Conservation (phyloP, 1,140 invertebrate species). For the Drosophila ironensis region DNA sequence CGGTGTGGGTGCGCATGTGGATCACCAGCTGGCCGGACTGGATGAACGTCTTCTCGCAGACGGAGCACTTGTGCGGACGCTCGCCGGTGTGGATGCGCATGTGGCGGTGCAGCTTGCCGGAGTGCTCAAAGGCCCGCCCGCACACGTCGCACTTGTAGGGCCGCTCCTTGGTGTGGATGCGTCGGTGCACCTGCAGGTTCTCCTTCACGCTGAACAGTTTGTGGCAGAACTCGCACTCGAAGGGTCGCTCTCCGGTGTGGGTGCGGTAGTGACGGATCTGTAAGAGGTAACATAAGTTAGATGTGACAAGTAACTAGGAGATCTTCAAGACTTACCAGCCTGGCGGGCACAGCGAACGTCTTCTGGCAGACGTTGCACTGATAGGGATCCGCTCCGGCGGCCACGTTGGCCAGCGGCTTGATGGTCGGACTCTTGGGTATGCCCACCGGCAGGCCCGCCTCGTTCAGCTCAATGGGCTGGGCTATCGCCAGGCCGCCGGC, state of each 20-base stretch:
- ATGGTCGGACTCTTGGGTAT: constrained; percentile 76
- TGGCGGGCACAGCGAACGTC: constrained; percentile 94
- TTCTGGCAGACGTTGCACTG: constrained; percentile 95
- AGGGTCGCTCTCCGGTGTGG: constrained; percentile 93
- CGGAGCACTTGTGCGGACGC: constrained; percentile 95
- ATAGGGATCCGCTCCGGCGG: constrained; percentile 87
- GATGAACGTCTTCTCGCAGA: constrained; percentile 95
- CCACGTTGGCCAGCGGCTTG: constrained; percentile 76
- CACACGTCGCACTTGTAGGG: constrained; percentile 94
- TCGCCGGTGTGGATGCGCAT: constrained; percentile 96
- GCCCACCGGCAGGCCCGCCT: constrained; percentile 62
- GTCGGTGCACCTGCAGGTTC: constrained; percentile 94
- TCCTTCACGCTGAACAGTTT: constrained; percentile 96
- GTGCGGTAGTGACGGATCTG: constrained; percentile 91
- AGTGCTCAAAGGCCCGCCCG: constrained; percentile 95
- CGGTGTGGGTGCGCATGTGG: constrained; percentile 93
- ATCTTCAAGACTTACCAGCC: constrained; percentile 85
- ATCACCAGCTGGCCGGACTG: constrained; percentile 93
- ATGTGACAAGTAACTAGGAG: neutral
- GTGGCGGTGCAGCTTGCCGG: constrained; percentile 94
- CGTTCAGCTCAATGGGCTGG: constrained; percentile 57
- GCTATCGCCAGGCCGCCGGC: constrained; percentile 1
- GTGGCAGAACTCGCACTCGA: constrained; percentile 95
- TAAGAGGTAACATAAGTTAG: neutral
- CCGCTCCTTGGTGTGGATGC: constrained; percentile 93